Evolutionary conservation across 2,113 vertebrate genomes (phyloP).

Genomic region (Progne subis): DNA sequence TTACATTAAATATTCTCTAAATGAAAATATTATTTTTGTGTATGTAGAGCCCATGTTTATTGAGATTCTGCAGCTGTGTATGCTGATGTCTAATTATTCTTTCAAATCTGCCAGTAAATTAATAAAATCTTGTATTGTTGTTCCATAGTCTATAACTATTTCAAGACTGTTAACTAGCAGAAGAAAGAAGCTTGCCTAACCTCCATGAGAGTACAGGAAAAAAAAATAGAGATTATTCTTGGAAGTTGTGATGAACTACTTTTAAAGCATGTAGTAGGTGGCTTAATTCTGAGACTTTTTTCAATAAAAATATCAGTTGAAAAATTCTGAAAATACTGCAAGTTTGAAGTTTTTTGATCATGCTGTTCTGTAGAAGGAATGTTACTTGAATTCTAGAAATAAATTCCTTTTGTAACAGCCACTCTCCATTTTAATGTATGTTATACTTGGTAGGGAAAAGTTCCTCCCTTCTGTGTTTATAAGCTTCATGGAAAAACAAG

Average conservation of each 20-base stretch:
- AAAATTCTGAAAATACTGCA: neutral
- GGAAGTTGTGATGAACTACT: neutral
- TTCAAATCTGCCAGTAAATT: neutral
- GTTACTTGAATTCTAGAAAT: neutral
- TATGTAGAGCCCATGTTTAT: neutral
- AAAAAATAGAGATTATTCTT: neutral
- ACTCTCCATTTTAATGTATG: neutral
- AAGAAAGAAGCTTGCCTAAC: neutral
- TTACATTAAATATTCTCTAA: conserved; percentile 25
- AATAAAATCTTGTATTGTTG: neutral
- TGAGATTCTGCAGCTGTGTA: conserved; percentile 15
- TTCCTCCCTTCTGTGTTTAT: neutral
- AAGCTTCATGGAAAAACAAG: neutral
- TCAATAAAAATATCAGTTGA: neutral
- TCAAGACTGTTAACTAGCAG: neutral
- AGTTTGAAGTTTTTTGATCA: neutral
- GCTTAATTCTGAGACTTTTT: neutral
- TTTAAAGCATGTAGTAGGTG: neutral
- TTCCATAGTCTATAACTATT: neutral
- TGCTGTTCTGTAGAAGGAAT: neutral
- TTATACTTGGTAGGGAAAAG: neutral
- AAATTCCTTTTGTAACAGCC: neutral
- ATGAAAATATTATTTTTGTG: conserved; percentile 1
- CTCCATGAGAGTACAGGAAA: neutral
- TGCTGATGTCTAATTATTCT: conserved; percentile 20